These are phyloP conservation scores for Pseudonaja textilis DNA, from an alignment of 2,113 vertebrate genomes.

Conservation along the genomic window DNA sequence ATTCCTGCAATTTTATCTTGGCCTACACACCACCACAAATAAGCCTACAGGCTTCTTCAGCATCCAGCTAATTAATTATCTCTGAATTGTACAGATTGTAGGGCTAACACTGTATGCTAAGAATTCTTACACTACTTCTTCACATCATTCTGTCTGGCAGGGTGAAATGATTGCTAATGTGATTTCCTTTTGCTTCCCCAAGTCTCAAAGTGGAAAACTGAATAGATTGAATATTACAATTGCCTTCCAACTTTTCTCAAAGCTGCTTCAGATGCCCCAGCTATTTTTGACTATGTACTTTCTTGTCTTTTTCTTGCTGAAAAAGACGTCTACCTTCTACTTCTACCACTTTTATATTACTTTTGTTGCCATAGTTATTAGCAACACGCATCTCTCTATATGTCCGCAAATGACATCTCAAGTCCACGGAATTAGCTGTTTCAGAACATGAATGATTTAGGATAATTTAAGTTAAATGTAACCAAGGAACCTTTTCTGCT, in stretches of 20 bases:
- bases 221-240: conserved; percentile 35
- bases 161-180: conserved; percentile 3
- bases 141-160: conserved; percentile 29
- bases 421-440: background rate
- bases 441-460: background rate
- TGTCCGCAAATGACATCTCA: background rate
- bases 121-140: background rate
- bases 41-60: conserved; percentile 41
- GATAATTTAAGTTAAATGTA: background rate
- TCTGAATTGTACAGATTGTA: conserved; percentile 36
- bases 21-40: conserved; percentile 18
- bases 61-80: conserved; percentile 36
- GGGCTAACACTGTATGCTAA: conserved; percentile 25
- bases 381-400: background rate
- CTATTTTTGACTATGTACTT: background rate
- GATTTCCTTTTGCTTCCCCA: conserved; percentile 30
- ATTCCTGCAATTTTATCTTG: background rate
- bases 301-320: background rate
- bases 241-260: background rate
- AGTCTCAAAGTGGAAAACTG: conserved; percentile 41
- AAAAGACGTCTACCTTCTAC: background rate
- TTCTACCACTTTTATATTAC: background rate
- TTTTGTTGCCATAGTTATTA: background rate
- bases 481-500: background rate
- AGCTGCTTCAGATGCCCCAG: background rate